phyloP scores from a whole-genome alignment of 2,888 invertebrate species.

The Litoditis marina region DNA sequence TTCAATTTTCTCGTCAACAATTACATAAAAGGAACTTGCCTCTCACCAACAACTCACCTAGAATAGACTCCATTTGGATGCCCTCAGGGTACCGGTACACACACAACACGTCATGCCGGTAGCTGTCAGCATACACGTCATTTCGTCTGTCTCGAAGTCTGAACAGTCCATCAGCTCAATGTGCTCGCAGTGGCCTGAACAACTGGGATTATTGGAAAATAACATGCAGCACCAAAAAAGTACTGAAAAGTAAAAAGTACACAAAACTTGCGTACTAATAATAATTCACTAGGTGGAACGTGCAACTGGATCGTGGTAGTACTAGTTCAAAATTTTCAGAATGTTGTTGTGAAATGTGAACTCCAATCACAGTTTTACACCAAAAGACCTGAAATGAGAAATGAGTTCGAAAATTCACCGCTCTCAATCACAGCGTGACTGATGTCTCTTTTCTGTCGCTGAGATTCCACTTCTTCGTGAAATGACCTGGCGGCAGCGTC shows the following conservation, averaged over 20 bases:
- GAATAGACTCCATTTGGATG: constrained; percentile 31
- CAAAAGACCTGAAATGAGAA: too few relatives aligned
- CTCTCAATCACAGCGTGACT: constrained; percentile 24
- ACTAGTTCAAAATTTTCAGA: not conserved
- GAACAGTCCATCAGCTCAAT: constrained; percentile 58
- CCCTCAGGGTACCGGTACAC: constrained; percentile 49
- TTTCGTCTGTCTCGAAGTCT: constrained; percentile 56
- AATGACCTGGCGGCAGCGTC: not conserved
- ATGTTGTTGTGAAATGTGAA: too few relatives aligned
- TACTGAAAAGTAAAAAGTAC: not conserved
- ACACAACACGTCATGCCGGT: constrained; percentile 61
- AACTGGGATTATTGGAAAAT: constrained; percentile 9
- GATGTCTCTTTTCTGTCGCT: constrained; percentile 15
- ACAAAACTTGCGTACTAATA: not conserved
- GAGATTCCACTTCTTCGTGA: not conserved
- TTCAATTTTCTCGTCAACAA: too few relatives aligned
- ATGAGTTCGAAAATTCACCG: constrained; percentile 10
- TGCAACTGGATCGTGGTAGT: not conserved
- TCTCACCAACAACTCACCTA: constrained; percentile 11
- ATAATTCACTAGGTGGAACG: not conserved
- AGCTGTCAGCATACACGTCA: constrained; percentile 59
- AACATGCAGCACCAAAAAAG: not conserved
- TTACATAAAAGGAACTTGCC: too few relatives aligned
- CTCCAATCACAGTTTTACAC: too few relatives aligned
- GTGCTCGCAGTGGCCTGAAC: constrained; percentile 59